A percentile compares a stretch with the other conserved stretches of the same genome.
These are phyloP conservation scores for Meta bourneti DNA, from an alignment of 2,888 invertebrate genomes.

Conservation along the genomic window DNA sequence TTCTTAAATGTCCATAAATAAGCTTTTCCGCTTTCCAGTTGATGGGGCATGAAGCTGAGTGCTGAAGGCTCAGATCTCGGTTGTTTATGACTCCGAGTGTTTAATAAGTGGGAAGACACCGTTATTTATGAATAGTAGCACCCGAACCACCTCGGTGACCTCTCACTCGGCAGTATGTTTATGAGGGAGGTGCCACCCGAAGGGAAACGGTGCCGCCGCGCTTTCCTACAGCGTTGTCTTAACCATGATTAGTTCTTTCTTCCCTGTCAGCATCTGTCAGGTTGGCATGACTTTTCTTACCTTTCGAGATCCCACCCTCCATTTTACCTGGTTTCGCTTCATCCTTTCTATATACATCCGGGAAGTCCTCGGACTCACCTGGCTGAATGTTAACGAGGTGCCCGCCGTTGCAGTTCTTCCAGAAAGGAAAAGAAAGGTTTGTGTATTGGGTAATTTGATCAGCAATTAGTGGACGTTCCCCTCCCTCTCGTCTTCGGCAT, in stretches of 20 bases:
- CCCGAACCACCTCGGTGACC: background rate
- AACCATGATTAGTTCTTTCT: constrained; percentile 32
- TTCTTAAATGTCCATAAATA: no score
- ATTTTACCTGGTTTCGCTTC: constrained; percentile 48
- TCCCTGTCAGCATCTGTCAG: constrained; percentile 13
- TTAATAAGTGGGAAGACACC: background rate
- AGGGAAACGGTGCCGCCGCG: background rate
- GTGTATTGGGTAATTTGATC: constrained; percentile 30
- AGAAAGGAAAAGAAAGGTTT: constrained; percentile 5
- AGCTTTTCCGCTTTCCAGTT: no score
- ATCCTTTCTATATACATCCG: constrained; percentile 59
- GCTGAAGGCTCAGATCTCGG: no score
- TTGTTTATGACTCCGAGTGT: background rate
- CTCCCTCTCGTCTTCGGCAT: background rate
- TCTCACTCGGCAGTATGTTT: constrained; percentile 29
- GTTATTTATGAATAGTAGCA: background rate
- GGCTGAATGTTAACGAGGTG: constrained; percentile 31
- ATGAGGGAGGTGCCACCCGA: constrained; percentile 9
- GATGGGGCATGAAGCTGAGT: no score
- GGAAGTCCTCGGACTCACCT: constrained; percentile 47
- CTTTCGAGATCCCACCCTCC: constrained; percentile 43
- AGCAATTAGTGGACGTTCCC: constrained; percentile 20
- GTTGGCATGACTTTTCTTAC: constrained; percentile 36
- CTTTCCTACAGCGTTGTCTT: background rate
- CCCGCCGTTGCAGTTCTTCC: background rate